phyloP scores from a whole-genome alignment of 2,113 vertebrate species.

The Brachyhypopomus gauderio region DNA sequence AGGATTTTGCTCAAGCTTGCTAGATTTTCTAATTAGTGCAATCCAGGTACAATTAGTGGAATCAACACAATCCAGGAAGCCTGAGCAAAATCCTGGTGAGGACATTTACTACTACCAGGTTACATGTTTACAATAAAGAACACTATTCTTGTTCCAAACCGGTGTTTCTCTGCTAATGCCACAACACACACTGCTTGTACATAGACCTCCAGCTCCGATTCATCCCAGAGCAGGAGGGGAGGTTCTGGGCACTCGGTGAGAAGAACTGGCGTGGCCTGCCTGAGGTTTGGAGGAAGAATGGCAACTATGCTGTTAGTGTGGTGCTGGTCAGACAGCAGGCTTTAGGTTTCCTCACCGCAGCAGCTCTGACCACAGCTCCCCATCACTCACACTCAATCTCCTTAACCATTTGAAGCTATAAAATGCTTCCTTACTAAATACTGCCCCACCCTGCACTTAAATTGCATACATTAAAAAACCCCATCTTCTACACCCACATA shows the following conservation, averaged over 20 bases:
- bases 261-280: slow-evolving; percentile 72
- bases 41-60: no score
- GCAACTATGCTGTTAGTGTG: slow-evolving; percentile 76
- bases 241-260: slow-evolving; percentile 56
- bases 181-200: slow-evolving; percentile 46
- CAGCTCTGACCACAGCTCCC: slow-evolving; percentile 66
- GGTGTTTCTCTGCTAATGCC: no score
- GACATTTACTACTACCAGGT: no score
- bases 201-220: slow-evolving; percentile 42
- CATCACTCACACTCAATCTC: slow-evolving; percentile 60
- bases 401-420: slow-evolving; percentile 72
- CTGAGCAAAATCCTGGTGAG: no score
- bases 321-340: slow-evolving; percentile 69
- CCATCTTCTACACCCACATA: slow-evolving; percentile 57
- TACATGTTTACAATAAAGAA: no score
- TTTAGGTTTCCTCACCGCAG: slow-evolving; percentile 71
- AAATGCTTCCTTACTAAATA: slow-evolving; percentile 74
- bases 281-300: slow-evolving; percentile 79
- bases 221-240: slow-evolving; percentile 45
- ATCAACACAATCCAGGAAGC: no score
- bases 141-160: no score
- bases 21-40: no score
- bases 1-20: no score
- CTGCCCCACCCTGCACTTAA: slow-evolving; percentile 78
- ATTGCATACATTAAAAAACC: slow-evolving; percentile 72